Evolutionary conservation across 1,140 invertebrate species (phyloP).

Genomic region (Leucophenga varia): DNA sequence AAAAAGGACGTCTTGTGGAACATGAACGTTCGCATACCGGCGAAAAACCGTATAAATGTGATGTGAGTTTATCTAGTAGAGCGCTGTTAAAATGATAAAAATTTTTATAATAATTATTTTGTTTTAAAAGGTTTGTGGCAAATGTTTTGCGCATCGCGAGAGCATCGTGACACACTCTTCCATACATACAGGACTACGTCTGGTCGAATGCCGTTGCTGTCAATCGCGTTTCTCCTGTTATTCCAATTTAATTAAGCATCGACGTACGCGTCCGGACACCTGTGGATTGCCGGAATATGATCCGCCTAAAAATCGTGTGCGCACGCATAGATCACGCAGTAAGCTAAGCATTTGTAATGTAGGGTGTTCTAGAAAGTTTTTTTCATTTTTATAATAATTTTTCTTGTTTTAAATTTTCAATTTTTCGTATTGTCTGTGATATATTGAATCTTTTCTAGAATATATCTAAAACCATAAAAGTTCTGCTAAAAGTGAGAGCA

Average conservation of each 20-base stretch:
- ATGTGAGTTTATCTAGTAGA: conserved; percentile 44
- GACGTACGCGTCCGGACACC: conserved; percentile 50
- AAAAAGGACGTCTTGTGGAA: conserved; percentile 38
- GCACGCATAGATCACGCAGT: conserved; percentile 20
- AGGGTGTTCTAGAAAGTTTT: not conserved
- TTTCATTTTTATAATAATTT: too few relatives aligned
- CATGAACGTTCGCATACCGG: conserved; percentile 58
- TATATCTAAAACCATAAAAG: too few relatives aligned
- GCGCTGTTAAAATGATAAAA: not conserved
- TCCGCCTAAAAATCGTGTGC: conserved; percentile 14
- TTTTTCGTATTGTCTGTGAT: too few relatives aligned
- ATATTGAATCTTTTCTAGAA: too few relatives aligned
- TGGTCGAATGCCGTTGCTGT: conserved; percentile 56
- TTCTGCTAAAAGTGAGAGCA: too few relatives aligned
- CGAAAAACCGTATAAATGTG: conserved; percentile 60
- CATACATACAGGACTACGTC: conserved; percentile 54
- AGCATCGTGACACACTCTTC: conserved; percentile 56
- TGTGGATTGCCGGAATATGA: conserved; percentile 51
- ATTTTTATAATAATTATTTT: not conserved
- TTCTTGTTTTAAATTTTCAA: too few relatives aligned
- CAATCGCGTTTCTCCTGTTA: conserved; percentile 54
- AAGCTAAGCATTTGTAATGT: conserved; percentile 3
- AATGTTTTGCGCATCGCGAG: conserved; percentile 57
- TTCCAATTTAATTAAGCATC: conserved; percentile 57
- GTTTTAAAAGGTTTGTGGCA: conserved; percentile 55